phyloP scores from a whole-genome alignment of 2,888 invertebrate species.

The Antheraea yamamai region DNA sequence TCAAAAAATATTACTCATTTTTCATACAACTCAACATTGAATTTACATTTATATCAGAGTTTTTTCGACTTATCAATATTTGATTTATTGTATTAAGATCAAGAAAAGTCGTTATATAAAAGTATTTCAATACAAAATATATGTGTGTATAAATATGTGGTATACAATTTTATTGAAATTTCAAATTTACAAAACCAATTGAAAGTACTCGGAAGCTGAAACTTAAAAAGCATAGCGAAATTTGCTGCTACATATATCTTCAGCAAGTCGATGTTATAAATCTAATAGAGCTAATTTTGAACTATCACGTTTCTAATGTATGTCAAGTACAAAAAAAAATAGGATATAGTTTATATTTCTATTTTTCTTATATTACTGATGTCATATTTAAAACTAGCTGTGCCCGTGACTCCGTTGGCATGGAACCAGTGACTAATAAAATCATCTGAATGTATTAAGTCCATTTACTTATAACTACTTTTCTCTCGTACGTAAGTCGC shows the following conservation, averaged over 20 bases:
- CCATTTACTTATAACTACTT: no score
- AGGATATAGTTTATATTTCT: neutral
- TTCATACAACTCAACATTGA: constrained; percentile 40
- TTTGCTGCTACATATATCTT: neutral
- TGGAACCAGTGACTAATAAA: no score
- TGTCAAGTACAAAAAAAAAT: neutral
- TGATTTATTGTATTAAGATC: neutral
- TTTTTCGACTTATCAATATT: neutral
- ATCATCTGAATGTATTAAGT: no score
- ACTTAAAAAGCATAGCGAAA: no score
- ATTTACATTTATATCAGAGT: constrained; percentile 19
- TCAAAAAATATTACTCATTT: constrained; percentile 62
- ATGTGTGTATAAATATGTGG: no score
- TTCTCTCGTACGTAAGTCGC: no score
- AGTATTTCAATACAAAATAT: no score
- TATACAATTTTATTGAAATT: no score
- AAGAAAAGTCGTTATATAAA: neutral
- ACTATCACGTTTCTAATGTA: neutral
- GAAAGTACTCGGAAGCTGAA: no score
- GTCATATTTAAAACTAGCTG: no score
- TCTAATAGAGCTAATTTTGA: neutral
- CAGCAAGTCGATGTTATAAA: neutral
- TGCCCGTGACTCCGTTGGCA: no score
- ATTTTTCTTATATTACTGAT: neutral
- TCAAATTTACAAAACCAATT: no score